Base-by-base conservation (phyloP, 2,888 invertebrate species). In the Chloroclystis v-ata region DNA sequence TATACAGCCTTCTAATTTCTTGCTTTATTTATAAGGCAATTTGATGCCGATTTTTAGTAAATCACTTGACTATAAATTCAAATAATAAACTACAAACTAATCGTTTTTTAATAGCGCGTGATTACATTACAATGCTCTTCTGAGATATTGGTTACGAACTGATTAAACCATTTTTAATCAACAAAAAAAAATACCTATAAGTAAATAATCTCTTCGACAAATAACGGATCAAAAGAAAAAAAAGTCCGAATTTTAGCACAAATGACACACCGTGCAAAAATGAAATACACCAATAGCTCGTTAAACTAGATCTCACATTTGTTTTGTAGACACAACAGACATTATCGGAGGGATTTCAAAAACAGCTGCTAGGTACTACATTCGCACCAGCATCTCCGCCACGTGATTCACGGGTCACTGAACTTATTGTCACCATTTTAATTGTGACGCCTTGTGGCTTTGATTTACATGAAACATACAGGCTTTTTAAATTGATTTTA, bases 321-420 rank as follows among this genome's bases (percentile, higher is more conserved):
- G 11, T 16, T n/a, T n/a, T 16, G 48, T 37, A 55, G 46, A 49
- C 49, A 32, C 47, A 50, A 50, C 30, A 47, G 39, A 50, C 47
- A 42, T 45, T 32, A 53, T 47, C 35, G 26, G 37, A 32, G 33
- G 26, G 29, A 38, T 38, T 44, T 53, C 29, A 41, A 46, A 51
- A 58, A 69, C 78, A 77, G 73, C 75, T 77, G 75, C 59, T 20
- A n/a, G n/a, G 58, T 68, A 71, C 67, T 48, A 69, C 67, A 69
- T 61, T 63, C 50, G 58, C 59, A 46, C 39, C 57, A 54, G 62
- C 63, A 65, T 60, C 57, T 67, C 57, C 54, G 59, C 54, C 56
- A 56, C 55, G 63, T 60, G 67, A 70, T 67, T 64, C 61, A 69
- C 74, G 57, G 75, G 72, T 73, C 75, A 56, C 56, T 54, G 76